Evolutionary conservation across 37 sponge, comb jelly and placozoan species (phyloP).

Genomic region (Spongilla lacustris): DNA sequence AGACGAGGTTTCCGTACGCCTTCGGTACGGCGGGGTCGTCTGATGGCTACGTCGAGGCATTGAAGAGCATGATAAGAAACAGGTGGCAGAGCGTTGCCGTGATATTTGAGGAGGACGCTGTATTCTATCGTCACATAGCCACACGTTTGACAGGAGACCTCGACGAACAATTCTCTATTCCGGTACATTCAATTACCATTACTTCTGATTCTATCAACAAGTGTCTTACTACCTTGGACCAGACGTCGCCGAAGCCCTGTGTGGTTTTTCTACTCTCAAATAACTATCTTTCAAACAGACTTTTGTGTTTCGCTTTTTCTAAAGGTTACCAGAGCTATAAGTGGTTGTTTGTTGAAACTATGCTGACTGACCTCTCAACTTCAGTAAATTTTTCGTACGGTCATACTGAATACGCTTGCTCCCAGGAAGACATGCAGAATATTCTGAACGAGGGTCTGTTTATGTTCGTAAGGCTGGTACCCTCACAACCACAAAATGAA

Average conservation of each 20-base stretch:
- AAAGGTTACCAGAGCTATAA: constrained; percentile 8
- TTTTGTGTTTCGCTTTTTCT: constrained; percentile 3
- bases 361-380: background rate
- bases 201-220: background rate
- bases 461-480: background rate
- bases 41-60: background rate
- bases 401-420: background rate
- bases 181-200: background rate
- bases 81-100: background rate
- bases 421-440: background rate
- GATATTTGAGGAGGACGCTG: constrained; percentile 3
- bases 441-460: background rate
- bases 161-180: background rate
- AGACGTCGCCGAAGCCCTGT: background rate
- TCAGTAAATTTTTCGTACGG: background rate
- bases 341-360: constrained; percentile 14
- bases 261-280: background rate
- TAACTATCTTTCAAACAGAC: background rate
- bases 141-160: background rate
- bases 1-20: background rate
- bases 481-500: background rate
- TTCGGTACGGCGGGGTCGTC: constrained; percentile 22
- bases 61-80: background rate
- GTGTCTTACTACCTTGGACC: background rate
- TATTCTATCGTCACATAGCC: background rate